These are phyloP conservation scores for Nycticryphes semicollaris DNA, from an alignment of 2,113 vertebrate genomes.

Conservation along the genomic window DNA sequence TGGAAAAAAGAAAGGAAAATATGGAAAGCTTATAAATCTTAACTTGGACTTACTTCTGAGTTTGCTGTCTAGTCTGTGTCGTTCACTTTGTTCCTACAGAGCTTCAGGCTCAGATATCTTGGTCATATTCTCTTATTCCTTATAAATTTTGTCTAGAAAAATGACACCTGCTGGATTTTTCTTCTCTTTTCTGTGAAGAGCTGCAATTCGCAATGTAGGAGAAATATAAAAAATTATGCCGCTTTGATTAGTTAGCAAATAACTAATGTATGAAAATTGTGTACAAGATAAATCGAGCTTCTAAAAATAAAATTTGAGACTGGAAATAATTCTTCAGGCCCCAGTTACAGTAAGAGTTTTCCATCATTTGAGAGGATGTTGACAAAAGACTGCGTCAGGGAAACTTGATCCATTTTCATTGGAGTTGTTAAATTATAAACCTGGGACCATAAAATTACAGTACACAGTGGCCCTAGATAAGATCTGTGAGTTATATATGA, in stretches of 20 bases:
- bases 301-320: constrained; percentile 12
- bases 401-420: constrained; percentile 62
- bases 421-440: constrained; percentile 65
- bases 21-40: constrained; percentile 67
- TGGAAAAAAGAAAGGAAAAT: constrained; percentile 67
- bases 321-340: background rate
- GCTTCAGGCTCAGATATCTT: constrained; percentile 63
- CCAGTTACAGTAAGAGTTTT: background rate
- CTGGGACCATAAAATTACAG: constrained; percentile 42
- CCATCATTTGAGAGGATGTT: background rate
- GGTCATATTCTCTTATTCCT: constrained; percentile 53
- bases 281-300: background rate
- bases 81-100: constrained; percentile 67
- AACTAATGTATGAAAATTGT: background rate
- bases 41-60: constrained; percentile 49
- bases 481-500: constrained; percentile 55
- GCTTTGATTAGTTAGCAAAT: background rate
- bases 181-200: constrained; percentile 59
- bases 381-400: constrained; percentile 39
- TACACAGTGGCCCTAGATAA: constrained; percentile 53
- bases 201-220: background rate
- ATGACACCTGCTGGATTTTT: constrained; percentile 76
- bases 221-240: background rate
- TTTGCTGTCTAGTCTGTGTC: constrained; percentile 55
- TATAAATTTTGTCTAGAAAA: constrained; percentile 68